phyloP scores from a whole-genome alignment of 2,888 invertebrate genomes.

The Synanthedon formicaeformis region DNA sequence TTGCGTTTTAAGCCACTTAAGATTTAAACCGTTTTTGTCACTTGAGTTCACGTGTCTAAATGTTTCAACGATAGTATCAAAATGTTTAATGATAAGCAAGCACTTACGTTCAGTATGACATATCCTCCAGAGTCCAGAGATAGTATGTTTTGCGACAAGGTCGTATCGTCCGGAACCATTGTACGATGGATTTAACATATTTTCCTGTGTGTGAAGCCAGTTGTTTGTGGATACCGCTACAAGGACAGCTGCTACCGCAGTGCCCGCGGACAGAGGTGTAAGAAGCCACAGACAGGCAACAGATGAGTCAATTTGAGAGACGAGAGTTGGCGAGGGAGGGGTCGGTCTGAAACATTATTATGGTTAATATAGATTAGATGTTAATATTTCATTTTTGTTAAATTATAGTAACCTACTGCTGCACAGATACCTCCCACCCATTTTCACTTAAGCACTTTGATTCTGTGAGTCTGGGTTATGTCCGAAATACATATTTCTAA shows the following conservation, averaged over 20 bases:
- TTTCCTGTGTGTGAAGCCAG: constrained; percentile 90
- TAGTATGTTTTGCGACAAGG: constrained; percentile 78
- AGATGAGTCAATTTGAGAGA: constrained; percentile 69
- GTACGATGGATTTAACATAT: constrained; percentile 80
- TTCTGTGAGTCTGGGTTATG: too few relatives aligned
- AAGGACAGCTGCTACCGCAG: constrained; percentile 78
- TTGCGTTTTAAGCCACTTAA: too few relatives aligned
- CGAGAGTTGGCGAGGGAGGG: constrained; percentile 55
- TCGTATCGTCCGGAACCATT: constrained; percentile 82
- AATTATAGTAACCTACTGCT: too few relatives aligned
- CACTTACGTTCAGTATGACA: constrained; percentile 85
- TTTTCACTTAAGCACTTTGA: too few relatives aligned
- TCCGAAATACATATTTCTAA: too few relatives aligned
- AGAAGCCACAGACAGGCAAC: constrained; percentile 74
- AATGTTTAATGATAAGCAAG: constrained; percentile 2
- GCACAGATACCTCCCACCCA: too few relatives aligned
- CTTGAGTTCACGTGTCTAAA: too few relatives aligned
- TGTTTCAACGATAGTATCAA: constrained; percentile 5
- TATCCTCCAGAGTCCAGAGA: constrained; percentile 85
- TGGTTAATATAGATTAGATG: too few relatives aligned
- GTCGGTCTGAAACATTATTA: constrained; percentile 42
- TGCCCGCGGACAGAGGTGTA: constrained; percentile 76
- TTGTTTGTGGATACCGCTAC: constrained; percentile 83
- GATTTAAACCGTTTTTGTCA: too few relatives aligned
- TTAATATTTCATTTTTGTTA: too few relatives aligned